These are phyloP conservation scores for Aplochiton taeniatus DNA, from an alignment of 2,797 vertebrate species.

Conservation along the genomic window DNA sequence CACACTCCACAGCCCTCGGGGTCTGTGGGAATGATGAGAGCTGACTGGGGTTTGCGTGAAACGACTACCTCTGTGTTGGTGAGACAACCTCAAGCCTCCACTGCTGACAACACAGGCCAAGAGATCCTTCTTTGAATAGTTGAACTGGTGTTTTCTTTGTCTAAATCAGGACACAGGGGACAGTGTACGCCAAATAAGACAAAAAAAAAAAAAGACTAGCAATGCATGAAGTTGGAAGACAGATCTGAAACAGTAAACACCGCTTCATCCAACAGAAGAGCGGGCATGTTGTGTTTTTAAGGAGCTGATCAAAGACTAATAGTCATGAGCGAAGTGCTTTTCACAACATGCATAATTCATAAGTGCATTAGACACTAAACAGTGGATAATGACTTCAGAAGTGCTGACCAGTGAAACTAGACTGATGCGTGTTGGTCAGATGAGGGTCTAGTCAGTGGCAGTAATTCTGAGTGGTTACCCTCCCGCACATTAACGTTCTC, in stretches of 20 bases:
- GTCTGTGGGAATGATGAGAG: slow-evolving; percentile 68
- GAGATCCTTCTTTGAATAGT: slow-evolving; percentile 50
- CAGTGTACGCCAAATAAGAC: slow-evolving; percentile 1
- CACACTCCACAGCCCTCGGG: slow-evolving; percentile 60
- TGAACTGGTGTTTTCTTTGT: slow-evolving; percentile 44
- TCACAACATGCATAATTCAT: slow-evolving; percentile 62
- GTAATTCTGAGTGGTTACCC: slow-evolving; percentile 50
- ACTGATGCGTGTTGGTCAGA: slow-evolving; percentile 51
- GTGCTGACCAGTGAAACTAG: slow-evolving; percentile 63
- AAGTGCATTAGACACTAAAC: slow-evolving; percentile 60
- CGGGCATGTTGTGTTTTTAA: too few species aligned
- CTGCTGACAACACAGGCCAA: slow-evolving; percentile 50
- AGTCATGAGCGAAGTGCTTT: slow-evolving; percentile 16
- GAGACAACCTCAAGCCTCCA: slow-evolving; percentile 46
- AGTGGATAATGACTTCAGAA: slow-evolving; percentile 62
- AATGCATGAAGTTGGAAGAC: slow-evolving; percentile 36
- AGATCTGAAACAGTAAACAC: slow-evolving; percentile 8
- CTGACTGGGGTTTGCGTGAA: slow-evolving; percentile 70
- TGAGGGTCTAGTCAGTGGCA: slow-evolving; percentile 40
- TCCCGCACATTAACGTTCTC: slow-evolving; percentile 39
- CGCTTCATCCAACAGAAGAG: slow-evolving; percentile 25
- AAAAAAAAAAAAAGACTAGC: slow-evolving; percentile 11
- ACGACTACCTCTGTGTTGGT: slow-evolving; percentile 64
- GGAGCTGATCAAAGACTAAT: too few species aligned
- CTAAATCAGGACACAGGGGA: slow-evolving; percentile 62